A percentile compares a stretch with the other conserved stretches of the same genome.
Conservation (phyloP, 2,113 vertebrate species). For the Malurus cyaneus region DNA sequence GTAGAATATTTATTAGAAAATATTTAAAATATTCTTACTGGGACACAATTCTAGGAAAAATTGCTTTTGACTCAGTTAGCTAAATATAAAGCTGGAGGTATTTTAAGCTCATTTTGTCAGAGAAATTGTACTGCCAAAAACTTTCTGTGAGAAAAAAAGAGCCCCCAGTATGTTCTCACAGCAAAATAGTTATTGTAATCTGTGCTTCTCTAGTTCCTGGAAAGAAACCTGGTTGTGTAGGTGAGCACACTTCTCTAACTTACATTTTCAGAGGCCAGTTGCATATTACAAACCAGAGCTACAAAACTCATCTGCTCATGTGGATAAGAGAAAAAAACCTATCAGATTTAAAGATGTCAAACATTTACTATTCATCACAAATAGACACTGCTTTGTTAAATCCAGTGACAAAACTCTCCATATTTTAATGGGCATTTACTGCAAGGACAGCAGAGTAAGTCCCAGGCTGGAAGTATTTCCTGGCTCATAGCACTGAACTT, state of each 20-base stretch:
- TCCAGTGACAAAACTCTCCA: not conserved
- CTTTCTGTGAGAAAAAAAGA: not conserved
- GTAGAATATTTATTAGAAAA: not conserved
- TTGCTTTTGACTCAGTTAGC: not conserved
- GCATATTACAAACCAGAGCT: not conserved
- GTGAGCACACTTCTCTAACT: not conserved
- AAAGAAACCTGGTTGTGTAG: not conserved
- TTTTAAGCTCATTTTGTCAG: not conserved
- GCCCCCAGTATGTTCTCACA: not conserved
- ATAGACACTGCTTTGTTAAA: not conserved
- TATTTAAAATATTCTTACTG: not conserved
- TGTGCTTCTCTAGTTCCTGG: not conserved
- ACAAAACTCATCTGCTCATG: not conserved
- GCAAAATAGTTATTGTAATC: not conserved
- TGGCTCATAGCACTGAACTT: not conserved
- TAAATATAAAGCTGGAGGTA: slow-evolving; percentile 3
- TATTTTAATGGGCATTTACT: not conserved
- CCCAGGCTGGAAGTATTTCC: not conserved
- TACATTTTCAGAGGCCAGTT: not conserved
- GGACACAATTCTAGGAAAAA: not conserved
- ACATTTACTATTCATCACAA: not conserved
- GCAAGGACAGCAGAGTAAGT: not conserved
- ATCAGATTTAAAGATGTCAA: not conserved
- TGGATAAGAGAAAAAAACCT: not conserved
- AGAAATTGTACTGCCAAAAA: not conserved